These are phyloP conservation scores for Lacerta agilis DNA, from an alignment of 2,797 vertebrate genomes.

Conservation along the genomic window DNA sequence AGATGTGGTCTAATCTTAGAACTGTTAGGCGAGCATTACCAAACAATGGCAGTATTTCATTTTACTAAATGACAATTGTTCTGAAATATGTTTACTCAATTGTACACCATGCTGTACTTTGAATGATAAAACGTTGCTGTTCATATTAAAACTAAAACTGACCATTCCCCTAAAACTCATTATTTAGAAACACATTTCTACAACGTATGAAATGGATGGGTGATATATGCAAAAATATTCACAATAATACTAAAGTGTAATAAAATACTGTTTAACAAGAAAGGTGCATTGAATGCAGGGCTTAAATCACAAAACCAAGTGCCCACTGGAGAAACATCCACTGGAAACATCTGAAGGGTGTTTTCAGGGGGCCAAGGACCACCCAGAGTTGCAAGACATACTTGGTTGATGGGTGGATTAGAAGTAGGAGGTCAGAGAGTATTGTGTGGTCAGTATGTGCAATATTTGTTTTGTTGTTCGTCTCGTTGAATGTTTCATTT, in stretches of 20 bases:
- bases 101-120: constrained; percentile 54
- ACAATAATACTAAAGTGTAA: not conserved
- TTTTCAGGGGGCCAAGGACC: no score
- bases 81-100: constrained; percentile 67
- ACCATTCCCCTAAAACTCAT: not conserved
- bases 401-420: no score
- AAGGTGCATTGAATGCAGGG: not conserved
- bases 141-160: constrained; percentile 43
- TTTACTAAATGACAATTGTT: constrained; percentile 74
- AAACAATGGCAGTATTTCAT: constrained; percentile 78
- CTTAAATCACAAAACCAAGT: not conserved
- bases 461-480: no score
- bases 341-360: no score
- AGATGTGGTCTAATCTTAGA: constrained; percentile 74
- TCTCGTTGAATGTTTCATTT: no score
- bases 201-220: not conserved
- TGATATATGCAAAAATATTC: not conserved
- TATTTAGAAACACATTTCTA: not conserved
- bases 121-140: constrained; percentile 40
- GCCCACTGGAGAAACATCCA: no score
- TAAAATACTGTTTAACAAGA: not conserved
- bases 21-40: constrained; percentile 79
- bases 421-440: no score
- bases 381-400: not conserved
- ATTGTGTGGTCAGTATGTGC: no score